Base-by-base conservation (phyloP, 1,140 invertebrate species). In the Trichonephila clavipes region DNA sequence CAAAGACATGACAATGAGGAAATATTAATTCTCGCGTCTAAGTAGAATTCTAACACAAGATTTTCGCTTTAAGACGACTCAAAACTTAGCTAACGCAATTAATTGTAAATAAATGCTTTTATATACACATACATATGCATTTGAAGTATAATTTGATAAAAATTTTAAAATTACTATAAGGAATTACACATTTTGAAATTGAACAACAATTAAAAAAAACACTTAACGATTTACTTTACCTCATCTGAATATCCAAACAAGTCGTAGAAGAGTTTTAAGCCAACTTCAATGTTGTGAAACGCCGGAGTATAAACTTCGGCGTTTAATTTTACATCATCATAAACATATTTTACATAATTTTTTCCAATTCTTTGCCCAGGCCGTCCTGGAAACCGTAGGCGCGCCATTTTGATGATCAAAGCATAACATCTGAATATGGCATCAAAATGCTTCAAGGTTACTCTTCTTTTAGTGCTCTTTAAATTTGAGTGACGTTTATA, bases 161-260 rank as follows among this genome's bases (percentile, higher is more conserved):
- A 10, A 12, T 51, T 51, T 7, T 10, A 51, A 51, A 51, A 51
- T 51, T 51, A 51, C 10, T 51, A 12, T 51, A 51, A 51, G 10
- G 10, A 51, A 51, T 10, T 10, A 51, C 10, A 10, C 7, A 51
- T 51, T 51, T 51, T 51, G 51, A 51, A 51, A 51, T 51, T 51
- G 51, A 10, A 51, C 51, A 51, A 51, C 51, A 10, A 51, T 51
- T 10, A 51, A 51, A 51, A 51, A 51, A 51, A 51, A 51, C 51
- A 51, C 51, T n/a, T 51, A 51, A 51, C 51, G 51, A 51, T 51
- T 58, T 62, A 14, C 40, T 94, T 95, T 96, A 96, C 96, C 96
- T 96, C 96, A 81, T 96, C 96, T 28, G 95, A 96, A 85, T 96
- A 95, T 69, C 96, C 96, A 95, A 96, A 96, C 72, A 96, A 88